A percentile compares a stretch with the other conserved stretches of the same genome.
Evolutionary conservation across 2,113 vertebrate genomes (phyloP).

Genomic region (Leptobrachium ailaonicum): DNA sequence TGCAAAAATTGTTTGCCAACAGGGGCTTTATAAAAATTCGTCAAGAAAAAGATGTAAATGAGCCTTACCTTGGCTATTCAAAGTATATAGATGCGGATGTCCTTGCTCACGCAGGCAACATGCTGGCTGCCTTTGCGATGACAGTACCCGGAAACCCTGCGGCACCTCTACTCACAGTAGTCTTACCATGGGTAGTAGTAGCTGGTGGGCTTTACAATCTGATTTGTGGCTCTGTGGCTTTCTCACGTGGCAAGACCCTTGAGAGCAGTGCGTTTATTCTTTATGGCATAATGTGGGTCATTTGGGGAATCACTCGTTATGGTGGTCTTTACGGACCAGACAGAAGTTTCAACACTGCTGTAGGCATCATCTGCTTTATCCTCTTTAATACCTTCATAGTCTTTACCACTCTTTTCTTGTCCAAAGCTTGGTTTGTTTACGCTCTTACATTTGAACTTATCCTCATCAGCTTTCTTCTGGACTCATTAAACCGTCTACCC

Average conservation of each 20-base stretch:
- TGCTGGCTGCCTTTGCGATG: conserved; percentile 79
- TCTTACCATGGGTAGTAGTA: conserved; percentile 82
- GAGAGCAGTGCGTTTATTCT: conserved; percentile 83
- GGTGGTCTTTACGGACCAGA: conserved; percentile 66
- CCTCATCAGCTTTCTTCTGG: conserved; percentile 80
- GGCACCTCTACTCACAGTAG: conserved; percentile 66
- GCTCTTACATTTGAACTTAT: conserved; percentile 78
- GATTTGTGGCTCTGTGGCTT: conserved; percentile 73
- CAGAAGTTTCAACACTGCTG: conserved; percentile 72
- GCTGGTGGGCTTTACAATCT: conserved; percentile 77
- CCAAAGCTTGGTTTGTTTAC: conserved; percentile 74
- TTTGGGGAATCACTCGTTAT: conserved; percentile 80
- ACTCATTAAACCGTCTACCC: conserved; percentile 69
- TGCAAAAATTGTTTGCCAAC: conserved; percentile 62
- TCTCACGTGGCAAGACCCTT: conserved; percentile 82
- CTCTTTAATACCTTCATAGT: conserved; percentile 78
- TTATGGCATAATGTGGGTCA: conserved; percentile 81
- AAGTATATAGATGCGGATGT: conserved; percentile 81
- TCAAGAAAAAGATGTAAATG: conserved; percentile 62
- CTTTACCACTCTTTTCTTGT: conserved; percentile 74
- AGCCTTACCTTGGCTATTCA: conserved; percentile 79
- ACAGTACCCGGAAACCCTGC: conserved; percentile 59
- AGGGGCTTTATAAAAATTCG: conserved; percentile 64
- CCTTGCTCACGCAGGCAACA: conserved; percentile 75
- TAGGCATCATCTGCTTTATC: conserved; percentile 79